Conservation (phyloP, 2,113 vertebrate species). For the Strix uralensis region DNA sequence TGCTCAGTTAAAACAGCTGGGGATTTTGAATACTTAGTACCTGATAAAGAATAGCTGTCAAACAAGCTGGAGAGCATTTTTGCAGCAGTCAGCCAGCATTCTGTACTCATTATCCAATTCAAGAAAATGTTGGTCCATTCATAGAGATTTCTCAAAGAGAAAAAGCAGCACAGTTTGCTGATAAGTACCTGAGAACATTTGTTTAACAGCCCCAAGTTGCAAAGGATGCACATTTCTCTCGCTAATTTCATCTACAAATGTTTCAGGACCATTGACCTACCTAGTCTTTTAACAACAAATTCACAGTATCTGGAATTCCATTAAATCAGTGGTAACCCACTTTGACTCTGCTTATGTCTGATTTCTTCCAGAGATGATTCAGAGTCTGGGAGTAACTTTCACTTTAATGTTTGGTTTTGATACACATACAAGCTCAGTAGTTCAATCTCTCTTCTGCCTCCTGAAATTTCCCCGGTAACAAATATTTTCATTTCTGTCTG, state of each 20-base stretch:
- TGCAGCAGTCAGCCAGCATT: neutral
- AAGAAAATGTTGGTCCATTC: neutral
- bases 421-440: neutral
- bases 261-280: neutral
- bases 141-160: neutral
- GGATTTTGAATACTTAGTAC: neutral
- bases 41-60: neutral
- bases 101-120: neutral
- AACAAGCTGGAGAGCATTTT: neutral
- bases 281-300: neutral
- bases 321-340: neutral
- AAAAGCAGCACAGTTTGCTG: neutral
- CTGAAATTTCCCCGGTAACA: constrained; percentile 12
- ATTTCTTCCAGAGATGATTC: neutral
- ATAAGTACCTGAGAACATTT: neutral
- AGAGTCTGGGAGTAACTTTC: neutral
- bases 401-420: neutral
- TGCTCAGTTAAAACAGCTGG: neutral
- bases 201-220: neutral
- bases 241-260: neutral
- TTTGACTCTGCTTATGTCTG: neutral
- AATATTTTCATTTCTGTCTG: neutral
- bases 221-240: neutral
- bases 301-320: neutral
- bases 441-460: neutral